Base-by-base conservation (phyloP, 2,888 invertebrate genomes). In the Ennomos erosarius region DNA sequence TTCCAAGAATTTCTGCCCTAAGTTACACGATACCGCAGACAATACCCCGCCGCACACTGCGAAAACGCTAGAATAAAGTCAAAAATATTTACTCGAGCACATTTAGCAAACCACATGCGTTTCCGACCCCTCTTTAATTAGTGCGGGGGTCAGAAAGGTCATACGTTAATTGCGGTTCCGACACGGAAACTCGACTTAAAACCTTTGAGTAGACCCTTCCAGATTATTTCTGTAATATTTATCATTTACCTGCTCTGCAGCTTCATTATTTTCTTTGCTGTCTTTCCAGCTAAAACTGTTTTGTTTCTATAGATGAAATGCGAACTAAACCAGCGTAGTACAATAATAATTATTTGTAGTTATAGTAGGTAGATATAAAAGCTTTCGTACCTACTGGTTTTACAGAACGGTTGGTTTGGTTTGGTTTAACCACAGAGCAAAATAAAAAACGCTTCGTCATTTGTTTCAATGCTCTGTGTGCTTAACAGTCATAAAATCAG, bases 161-260 rank as follows among this genome's bases (percentile, higher is more conserved):
- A 76, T 76, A 74, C 75, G 79, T 78, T 82, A 84, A 84, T 85
- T 84, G 82, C 77, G 79, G 82, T 75, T 76, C 74, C 69, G 72
- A 76, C 80, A 77, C 74, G 78, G 76, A 79, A 79, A 71, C 78
- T 76, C 76, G 79, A 78, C 76, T 78, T 75, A 75, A 71, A 79
- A 75, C 79, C 74, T 74, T 75, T 71, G 74, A 70, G 70, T 68
- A 64, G 67, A 74, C 79, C 79, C 75, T 73, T 73, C 73, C 69
- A 76, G 76, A 74, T 76, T 80, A 76, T 79, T 26, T 78, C 76
- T 76, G 73, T 78, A 80, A 79, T 81, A 83, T 80, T 81, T 79
- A 81, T 78, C 75, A 76, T 71, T 71, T 67, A 68, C 73, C 68
- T 73, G 65, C 65, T 68, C 68, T 64, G 65, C 64, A 61, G 68